phyloP scores from a whole-genome alignment of 2,888 invertebrate species.

The Eupithecia subumbrata region DNA sequence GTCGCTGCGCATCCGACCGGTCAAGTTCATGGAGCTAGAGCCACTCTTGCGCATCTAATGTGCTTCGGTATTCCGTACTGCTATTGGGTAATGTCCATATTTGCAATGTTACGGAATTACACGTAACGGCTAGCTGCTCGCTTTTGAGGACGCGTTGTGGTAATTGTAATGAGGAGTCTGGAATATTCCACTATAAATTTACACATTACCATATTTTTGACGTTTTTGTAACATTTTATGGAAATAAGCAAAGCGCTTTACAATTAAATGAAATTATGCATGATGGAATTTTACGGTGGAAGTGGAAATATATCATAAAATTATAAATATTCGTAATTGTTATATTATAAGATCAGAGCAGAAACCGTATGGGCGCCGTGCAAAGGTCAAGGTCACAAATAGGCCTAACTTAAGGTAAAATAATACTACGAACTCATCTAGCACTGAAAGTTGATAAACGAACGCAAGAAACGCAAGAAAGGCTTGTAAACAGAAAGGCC shows the following conservation, averaged over 20 bases:
- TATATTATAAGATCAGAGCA: neutral
- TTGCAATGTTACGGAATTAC: constrained; percentile 39
- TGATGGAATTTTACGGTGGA: constrained; percentile 7
- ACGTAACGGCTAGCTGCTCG: constrained; percentile 22
- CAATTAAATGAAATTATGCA: neutral
- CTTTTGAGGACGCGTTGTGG: constrained; percentile 11
- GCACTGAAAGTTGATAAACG: neutral
- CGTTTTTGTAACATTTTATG: neutral
- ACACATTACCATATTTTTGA: neutral
- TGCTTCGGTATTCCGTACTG: constrained; percentile 34
- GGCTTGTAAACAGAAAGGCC: neutral
- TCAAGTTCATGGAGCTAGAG: constrained; percentile 74
- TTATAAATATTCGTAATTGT: neutral
- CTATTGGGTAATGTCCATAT: constrained; percentile 40
- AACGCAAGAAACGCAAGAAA: neutral
- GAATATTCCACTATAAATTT: neutral
- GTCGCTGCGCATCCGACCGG: constrained; percentile 69
- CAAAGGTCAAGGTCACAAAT: neutral
- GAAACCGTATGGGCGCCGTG: neutral
- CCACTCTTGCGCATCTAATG: constrained; percentile 53
- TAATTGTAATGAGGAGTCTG: neutral
- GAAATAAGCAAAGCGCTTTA: neutral
- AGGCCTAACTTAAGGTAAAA: neutral
- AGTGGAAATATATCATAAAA: neutral
- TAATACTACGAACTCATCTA: neutral